Base-by-base conservation (phyloP, 2,888 invertebrate species). In the Drosophila melanosoma region DNA sequence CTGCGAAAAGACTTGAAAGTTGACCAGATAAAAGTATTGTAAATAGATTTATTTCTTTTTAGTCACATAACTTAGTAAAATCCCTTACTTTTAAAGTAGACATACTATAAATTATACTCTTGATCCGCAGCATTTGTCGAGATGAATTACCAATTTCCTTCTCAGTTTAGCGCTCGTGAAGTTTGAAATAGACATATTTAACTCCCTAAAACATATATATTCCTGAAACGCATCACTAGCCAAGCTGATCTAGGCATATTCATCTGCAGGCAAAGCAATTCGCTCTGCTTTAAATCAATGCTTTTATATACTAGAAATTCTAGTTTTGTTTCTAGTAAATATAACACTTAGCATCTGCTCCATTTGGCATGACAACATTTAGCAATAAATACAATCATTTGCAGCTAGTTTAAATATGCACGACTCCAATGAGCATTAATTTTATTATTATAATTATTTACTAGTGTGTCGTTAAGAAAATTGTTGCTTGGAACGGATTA, bases 401-500 rank as follows among this genome's bases (percentile, higher is more conserved):
- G 3, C 23, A 57, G 11, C n/a, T 40, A 17, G 23, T 58, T 57
- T 65, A n/a, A 42, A n/a, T 23, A 58, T 35, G 26, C 57, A 61
- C 56, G 40, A 60, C 32, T 36, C 35, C 29, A 51, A 35, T 48
- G 32, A 74, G 49, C 63, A 52, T 63, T 53, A 36, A 60, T 36
- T 64, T 52, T 26, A 38, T 64, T 76, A 61, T 42, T 20, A 26
- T 38, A 20, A 20, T 42, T 20, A 42, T 58, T 42, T 36, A 49
- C 38, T 52, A 40, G 49, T 57, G 58, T 54, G 71, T 58, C 35
- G 51, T 75, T 62, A 76, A n/a, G 51, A 69, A 67, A 57, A 60
- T 20, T 48, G 57, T 53, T 57, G 38, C 35, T 52, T 57, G 64
- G 35, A 62, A 74, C 17, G 17, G 10, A 51, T 53, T 23, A 17